Evolutionary conservation across 2,113 vertebrate genomes (phyloP).

Genomic region (Lanius collurio): DNA sequence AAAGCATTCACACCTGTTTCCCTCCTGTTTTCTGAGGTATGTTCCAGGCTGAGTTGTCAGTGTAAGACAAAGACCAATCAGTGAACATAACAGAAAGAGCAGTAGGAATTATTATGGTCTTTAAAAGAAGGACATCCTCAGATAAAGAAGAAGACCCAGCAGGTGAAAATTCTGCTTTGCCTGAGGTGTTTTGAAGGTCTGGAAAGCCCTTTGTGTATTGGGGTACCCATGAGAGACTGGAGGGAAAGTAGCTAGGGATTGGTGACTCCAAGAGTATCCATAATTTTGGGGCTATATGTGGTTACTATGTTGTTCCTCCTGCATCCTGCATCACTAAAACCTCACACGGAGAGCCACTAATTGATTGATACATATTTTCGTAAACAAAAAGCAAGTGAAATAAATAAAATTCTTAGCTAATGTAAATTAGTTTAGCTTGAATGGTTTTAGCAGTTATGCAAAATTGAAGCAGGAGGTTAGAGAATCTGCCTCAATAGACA

Average conservation of each 20-base stretch:
- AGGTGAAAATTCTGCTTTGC: neutral
- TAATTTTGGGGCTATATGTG: rapidly evolving
- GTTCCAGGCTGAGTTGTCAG: neutral
- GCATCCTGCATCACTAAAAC: neutral
- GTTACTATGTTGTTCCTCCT: neutral
- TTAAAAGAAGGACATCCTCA: neutral
- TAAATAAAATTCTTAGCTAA: neutral
- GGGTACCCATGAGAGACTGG: neutral
- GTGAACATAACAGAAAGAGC: neutral
- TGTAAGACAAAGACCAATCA: neutral
- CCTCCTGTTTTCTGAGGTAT: neutral
- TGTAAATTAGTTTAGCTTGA: neutral
- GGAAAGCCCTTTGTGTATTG: neutral
- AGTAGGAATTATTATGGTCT: neutral
- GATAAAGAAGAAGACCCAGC: neutral
- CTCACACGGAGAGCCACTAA: neutral
- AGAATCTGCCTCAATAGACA: neutral
- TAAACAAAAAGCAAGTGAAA: neutral
- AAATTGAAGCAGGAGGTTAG: neutral
- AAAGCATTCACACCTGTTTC: neutral
- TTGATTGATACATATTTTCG: neutral
- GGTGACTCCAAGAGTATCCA: neutral
- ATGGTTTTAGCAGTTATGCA: neutral
- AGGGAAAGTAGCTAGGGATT: neutral
- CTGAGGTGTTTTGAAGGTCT: neutral